Percentiles rank a stretch among this genome's conserved stretches.
These are phyloP conservation scores for Nyctereutes procyonoides DNA, from an alignment of 2,113 vertebrate genomes.

Conservation along the genomic window DNA sequence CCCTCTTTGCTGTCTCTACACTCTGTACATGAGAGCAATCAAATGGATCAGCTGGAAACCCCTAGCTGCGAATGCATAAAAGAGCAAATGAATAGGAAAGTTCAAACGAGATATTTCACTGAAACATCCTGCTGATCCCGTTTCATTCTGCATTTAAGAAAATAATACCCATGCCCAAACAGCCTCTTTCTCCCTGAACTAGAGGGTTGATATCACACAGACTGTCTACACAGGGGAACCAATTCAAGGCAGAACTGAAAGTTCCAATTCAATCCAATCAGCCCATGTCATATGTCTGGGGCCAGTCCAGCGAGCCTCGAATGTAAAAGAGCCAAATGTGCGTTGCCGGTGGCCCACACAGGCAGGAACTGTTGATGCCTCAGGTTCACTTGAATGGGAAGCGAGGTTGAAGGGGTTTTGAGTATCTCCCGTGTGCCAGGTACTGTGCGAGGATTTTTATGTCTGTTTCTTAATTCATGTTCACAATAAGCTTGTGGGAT, in stretches of 20 bases:
- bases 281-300: constrained; percentile 73
- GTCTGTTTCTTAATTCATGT: constrained; percentile 15
- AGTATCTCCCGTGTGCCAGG: neutral
- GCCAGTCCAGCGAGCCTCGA: constrained; percentile 62
- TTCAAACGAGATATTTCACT: constrained; percentile 81
- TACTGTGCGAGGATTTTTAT: constrained; percentile 15
- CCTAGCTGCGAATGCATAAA: constrained; percentile 80
- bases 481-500: neutral
- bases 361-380: constrained; percentile 1
- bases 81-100: constrained; percentile 81
- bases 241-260: constrained; percentile 75
- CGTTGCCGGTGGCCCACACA: constrained; percentile 62
- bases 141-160: constrained; percentile 80
- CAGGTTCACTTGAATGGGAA: neutral
- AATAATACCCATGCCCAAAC: constrained; percentile 78
- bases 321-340: constrained; percentile 53
- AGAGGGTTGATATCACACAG: constrained; percentile 73
- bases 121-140: constrained; percentile 78
- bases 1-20: constrained; percentile 77
- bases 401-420: neutral
- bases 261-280: constrained; percentile 71
- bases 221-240: constrained; percentile 75
- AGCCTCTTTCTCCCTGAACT: constrained; percentile 76
- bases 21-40: constrained; percentile 80
- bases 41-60: constrained; percentile 79